Percentiles rank a stretch among this genome's conserved stretches.
Conservation (phyloP, 2,888 invertebrate genomes). For the Thymelicus sylvestris region DNA sequence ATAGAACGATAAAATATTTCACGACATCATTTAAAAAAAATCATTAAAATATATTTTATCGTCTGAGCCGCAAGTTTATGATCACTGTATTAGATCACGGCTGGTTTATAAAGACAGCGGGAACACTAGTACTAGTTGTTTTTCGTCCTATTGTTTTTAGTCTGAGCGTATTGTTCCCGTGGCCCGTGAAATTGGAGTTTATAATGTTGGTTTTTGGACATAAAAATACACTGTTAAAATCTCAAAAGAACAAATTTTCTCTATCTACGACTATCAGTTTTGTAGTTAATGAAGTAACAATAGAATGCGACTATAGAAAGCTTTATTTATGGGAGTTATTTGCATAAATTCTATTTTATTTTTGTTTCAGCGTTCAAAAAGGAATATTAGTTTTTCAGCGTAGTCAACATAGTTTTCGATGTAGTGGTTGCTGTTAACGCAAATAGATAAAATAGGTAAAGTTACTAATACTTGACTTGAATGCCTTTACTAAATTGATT, state of each 20-base stretch:
- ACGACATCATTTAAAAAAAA: constrained; percentile 11
- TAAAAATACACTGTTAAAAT: constrained; percentile 15
- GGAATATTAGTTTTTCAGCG: neutral
- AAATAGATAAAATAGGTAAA: too few species aligned
- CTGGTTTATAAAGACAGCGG: constrained; percentile 22
- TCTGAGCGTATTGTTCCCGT: constrained; percentile 23
- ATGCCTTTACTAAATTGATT: too few species aligned
- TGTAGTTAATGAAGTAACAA: neutral
- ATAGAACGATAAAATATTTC: constrained; percentile 8
- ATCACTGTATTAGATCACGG: constrained; percentile 18
- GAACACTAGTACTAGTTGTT: constrained; percentile 18
- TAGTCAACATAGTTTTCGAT: too few species aligned
- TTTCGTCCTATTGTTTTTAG: constrained; percentile 29
- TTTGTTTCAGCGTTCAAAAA: neutral
- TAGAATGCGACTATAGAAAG: neutral
- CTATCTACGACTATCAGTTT: constrained; percentile 9
- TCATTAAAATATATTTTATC: constrained; percentile 9
- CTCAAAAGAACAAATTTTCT: constrained; percentile 22
- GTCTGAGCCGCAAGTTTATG: constrained; percentile 15
- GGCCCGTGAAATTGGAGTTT: constrained; percentile 24
- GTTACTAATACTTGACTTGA: too few species aligned
- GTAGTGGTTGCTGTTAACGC: too few species aligned
- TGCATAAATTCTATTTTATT: too few species aligned
- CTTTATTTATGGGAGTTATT: too few species aligned
- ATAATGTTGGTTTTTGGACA: constrained; percentile 9